phyloP scores from a whole-genome alignment of 2,113 vertebrate genomes.

The Gallinago media region DNA sequence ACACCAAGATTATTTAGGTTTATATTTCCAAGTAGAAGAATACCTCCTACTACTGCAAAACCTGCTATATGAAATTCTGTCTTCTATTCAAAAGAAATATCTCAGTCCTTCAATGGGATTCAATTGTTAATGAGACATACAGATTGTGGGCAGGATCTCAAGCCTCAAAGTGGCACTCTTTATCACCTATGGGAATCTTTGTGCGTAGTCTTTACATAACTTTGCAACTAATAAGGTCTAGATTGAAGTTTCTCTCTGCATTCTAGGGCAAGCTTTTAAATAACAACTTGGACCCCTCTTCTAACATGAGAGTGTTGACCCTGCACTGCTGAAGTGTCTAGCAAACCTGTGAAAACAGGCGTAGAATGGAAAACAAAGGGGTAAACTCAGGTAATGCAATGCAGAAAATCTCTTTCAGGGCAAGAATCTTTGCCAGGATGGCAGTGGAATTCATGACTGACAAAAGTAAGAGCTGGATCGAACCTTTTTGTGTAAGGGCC shows the following conservation, averaged over 20 bases:
- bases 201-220: neutral
- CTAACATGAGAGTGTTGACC: accelerated
- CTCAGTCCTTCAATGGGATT: neutral
- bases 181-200: neutral
- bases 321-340: neutral
- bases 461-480: neutral
- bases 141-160: neutral
- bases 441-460: neutral
- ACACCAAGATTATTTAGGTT: neutral
- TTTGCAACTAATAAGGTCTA: neutral
- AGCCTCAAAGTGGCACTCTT: neutral
- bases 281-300: neutral
- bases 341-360: neutral
- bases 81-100: neutral
- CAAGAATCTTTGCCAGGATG: neutral
- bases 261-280: neutral
- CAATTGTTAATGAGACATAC: neutral
- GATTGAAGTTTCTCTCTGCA: neutral
- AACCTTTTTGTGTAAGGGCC: neutral
- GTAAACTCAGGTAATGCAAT: neutral
- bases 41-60: neutral
- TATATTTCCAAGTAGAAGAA: neutral
- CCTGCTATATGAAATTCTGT: neutral
- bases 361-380: neutral
- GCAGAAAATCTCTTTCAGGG: neutral